Conservation (phyloP, 2,113 vertebrate genomes). For the Semnornis frantzii region DNA sequence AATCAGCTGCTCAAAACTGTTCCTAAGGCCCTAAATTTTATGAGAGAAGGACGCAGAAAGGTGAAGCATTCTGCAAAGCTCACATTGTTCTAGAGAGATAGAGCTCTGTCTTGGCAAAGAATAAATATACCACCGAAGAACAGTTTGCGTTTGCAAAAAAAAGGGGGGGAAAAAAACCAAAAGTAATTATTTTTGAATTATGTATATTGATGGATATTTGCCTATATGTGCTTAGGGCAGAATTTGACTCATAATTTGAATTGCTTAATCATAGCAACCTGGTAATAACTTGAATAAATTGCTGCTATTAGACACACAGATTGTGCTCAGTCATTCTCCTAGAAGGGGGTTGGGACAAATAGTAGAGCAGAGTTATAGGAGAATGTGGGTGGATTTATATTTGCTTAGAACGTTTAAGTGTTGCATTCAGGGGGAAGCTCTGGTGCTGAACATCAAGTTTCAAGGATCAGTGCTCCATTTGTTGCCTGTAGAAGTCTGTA, state of each 20-base stretch:
- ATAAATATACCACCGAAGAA: neutral
- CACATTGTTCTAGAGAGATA: neutral
- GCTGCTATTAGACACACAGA: neutral
- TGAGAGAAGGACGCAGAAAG: neutral
- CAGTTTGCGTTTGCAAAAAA: neutral
- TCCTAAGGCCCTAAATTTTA: neutral
- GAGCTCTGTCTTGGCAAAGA: neutral
- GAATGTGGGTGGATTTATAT: neutral
- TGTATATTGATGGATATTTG: neutral
- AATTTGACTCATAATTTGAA: neutral
- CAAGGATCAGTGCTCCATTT: fast-evolving
- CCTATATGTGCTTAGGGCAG: neutral
- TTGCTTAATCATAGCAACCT: neutral
- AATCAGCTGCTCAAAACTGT: neutral
- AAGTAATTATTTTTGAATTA: neutral
- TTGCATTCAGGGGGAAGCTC: neutral
- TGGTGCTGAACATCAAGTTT: neutral
- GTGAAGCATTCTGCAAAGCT: neutral
- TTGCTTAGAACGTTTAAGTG: neutral
- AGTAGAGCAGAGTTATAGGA: neutral
- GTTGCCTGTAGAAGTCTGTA: neutral
- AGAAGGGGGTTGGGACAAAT: neutral
- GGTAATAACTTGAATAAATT: neutral
- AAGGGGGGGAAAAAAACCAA: no score
- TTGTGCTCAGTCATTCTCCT: neutral